These are phyloP conservation scores for Sorex fumeus DNA, from an alignment of 2,113 vertebrate genomes.

Conservation along the genomic window DNA sequence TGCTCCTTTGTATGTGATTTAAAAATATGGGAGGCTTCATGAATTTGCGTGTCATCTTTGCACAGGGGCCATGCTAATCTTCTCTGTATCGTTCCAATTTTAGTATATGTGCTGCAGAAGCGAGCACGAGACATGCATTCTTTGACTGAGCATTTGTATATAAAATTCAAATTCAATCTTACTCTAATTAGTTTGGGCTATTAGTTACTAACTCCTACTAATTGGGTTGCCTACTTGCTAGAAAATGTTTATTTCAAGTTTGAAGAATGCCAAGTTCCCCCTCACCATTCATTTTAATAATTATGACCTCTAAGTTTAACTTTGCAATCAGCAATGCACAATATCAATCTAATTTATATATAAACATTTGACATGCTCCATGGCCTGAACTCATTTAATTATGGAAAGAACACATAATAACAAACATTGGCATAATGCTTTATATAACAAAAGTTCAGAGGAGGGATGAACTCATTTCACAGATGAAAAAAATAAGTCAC, in stretches of 20 bases:
- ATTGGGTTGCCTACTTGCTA: neutral
- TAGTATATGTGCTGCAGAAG: no score
- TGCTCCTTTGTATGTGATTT: no score
- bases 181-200: neutral
- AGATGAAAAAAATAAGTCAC: neutral
- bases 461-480: neutral
- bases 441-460: neutral
- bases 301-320: neutral
- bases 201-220: neutral
- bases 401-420: neutral
- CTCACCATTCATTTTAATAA: conserved; percentile 49
- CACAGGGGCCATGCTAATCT: no score
- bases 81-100: no score
- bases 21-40: no score
- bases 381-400: neutral
- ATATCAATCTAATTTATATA: no score
- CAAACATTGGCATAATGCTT: neutral
- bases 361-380: neutral
- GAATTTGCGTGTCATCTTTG: no score
- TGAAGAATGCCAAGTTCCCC: conserved; percentile 11
- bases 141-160: neutral
- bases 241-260: conserved; percentile 36
- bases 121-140: neutral
- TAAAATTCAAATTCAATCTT: neutral
- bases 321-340: neutral